These are phyloP conservation scores for Leuctra nigra DNA, from an alignment of 2,888 invertebrate genomes.

Conservation along the genomic window DNA sequence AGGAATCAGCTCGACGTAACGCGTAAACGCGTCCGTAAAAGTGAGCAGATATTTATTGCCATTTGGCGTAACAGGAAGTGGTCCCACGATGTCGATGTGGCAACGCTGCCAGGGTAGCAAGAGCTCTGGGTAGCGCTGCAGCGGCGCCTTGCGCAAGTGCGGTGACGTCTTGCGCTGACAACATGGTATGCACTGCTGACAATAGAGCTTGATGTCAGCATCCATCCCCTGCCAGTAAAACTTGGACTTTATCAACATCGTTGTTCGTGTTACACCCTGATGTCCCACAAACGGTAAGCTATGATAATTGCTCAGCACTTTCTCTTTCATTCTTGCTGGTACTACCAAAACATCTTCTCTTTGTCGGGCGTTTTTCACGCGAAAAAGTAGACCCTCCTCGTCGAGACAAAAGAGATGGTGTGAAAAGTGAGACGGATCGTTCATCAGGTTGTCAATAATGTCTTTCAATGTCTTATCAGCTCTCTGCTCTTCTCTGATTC, in stretches of 20 bases:
- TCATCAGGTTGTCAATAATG: not conserved
- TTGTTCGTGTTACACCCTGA: slow-evolving; percentile 10
- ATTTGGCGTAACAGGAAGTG: not conserved
- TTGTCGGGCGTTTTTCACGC: not conserved
- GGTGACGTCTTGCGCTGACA: slow-evolving; percentile 18
- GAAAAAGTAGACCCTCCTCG: slow-evolving; percentile 17
- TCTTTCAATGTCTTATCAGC: not conserved
- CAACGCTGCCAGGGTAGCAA: slow-evolving; percentile 7
- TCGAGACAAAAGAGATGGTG: slow-evolving; percentile 15
- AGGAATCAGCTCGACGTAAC: not conserved
- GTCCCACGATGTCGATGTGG: slow-evolving; percentile 5
- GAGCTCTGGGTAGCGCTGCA: slow-evolving; percentile 8
- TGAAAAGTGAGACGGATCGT: not conserved
- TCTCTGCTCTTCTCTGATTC: slow-evolving; percentile 7
- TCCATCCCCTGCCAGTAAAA: slow-evolving; percentile 22
- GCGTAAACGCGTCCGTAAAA: not conserved
- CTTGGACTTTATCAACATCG: not conserved
- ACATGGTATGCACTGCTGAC: slow-evolving; percentile 19
- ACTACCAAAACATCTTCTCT: slow-evolving; percentile 19
- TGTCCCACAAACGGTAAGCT: slow-evolving; percentile 20
- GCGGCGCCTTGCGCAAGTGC: slow-evolving; percentile 15
- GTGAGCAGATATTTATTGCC: slow-evolving; percentile 1
- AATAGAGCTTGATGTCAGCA: slow-evolving; percentile 4
- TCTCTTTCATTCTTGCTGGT: slow-evolving; percentile 12
- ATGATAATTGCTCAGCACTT: slow-evolving; percentile 17